Evolutionary conservation across 1,140 invertebrate species (phyloP).

Genomic region (Vanessa atalanta): DNA sequence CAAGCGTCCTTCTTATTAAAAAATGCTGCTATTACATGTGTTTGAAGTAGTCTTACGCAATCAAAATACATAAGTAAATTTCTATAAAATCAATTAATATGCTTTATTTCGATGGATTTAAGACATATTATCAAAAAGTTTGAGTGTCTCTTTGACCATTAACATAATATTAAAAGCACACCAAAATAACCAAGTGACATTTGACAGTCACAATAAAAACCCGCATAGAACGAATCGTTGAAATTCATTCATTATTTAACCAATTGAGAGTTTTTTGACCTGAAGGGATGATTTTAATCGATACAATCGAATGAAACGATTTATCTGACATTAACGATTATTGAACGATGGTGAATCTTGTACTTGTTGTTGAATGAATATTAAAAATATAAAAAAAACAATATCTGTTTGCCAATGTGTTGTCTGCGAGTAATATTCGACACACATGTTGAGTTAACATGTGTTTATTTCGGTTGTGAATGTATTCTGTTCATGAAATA

Average conservation of each 20-base stretch:
- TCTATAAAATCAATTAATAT: too few relatives aligned
- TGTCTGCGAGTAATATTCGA: too few relatives aligned
- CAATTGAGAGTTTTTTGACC: slow-evolving; percentile 70
- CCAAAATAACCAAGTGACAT: slow-evolving; percentile 9
- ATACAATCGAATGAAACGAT: slow-evolving; percentile 60
- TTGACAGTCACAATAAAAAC: slow-evolving; percentile 48
- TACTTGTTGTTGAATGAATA: background rate
- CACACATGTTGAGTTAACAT: too few relatives aligned
- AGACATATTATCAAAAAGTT: too few relatives aligned
- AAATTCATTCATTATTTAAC: slow-evolving; percentile 57
- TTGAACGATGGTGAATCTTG: slow-evolving; percentile 27
- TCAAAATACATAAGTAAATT: too few relatives aligned
- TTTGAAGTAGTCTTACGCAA: too few relatives aligned
- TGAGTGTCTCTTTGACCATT: background rate
- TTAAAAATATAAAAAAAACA: background rate
- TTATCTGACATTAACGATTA: slow-evolving; percentile 46
- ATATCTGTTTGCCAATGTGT: too few relatives aligned
- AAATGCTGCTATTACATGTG: too few relatives aligned
- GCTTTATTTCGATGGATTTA: too few relatives aligned
- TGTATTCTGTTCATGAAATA: too few relatives aligned
- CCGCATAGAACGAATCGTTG: slow-evolving; percentile 53
- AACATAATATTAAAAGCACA: background rate
- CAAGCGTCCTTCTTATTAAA: too few relatives aligned
- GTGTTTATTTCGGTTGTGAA: too few relatives aligned
- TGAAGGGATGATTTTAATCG: slow-evolving; percentile 62